Percentiles rank a stretch among this genome's conserved stretches.
Conservation (phyloP, 2,797 vertebrate species). For the Neomorphus geoffroyi region DNA sequence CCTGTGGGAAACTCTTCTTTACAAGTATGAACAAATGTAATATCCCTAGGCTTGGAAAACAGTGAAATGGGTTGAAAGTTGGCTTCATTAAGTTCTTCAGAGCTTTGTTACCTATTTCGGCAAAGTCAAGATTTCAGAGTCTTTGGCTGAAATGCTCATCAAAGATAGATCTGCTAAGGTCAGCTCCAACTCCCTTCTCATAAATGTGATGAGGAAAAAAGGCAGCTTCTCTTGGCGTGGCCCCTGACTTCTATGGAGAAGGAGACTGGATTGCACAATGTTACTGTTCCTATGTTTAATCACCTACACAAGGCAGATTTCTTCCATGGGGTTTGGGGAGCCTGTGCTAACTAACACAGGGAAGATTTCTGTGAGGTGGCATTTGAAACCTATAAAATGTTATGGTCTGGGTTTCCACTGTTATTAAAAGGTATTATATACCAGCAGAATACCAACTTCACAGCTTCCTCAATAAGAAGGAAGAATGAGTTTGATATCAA, state of each 20-base stretch:
- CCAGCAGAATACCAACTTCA: background rate
- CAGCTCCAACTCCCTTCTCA: background rate
- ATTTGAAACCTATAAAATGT: background rate
- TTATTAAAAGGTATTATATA: background rate
- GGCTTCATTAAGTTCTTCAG: background rate
- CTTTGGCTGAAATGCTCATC: background rate
- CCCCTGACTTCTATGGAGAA: background rate
- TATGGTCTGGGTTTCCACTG: background rate
- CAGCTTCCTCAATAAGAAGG: background rate
- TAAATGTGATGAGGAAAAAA: rapidly evolving
- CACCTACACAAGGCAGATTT: background rate
- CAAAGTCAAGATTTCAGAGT: background rate
- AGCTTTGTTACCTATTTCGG: background rate
- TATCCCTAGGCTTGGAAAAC: background rate
- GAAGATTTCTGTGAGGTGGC: background rate
- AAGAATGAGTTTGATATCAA: background rate
- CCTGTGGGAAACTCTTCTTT: background rate
- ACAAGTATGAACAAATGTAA: background rate
- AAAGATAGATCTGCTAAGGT: background rate
- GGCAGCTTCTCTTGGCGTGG: background rate
- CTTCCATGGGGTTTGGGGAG: background rate
- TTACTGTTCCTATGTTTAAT: background rate
- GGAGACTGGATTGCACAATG: background rate
- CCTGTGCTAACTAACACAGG: background rate
- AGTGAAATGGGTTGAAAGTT: background rate